Percentiles rank a stretch among this genome's conserved stretches.
phyloP scores from a whole-genome alignment of 2,888 invertebrate species.

The Ellobium chinense region DNA sequence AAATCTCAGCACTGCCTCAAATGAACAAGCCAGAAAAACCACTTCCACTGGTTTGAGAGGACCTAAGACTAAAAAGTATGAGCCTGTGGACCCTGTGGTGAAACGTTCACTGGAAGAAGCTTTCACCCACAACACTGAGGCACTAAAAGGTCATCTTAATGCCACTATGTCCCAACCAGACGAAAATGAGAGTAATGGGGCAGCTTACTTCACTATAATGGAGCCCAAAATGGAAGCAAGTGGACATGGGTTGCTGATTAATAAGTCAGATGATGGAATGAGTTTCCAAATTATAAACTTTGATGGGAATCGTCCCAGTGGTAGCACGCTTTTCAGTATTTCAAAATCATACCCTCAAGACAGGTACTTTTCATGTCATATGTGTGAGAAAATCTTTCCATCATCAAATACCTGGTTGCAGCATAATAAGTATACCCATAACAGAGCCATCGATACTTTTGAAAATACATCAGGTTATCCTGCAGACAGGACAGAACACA shows the following conservation, averaged over 20 bases:
- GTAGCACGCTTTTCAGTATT: neutral
- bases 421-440: constrained; percentile 34
- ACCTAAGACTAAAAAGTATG: constrained; percentile 43
- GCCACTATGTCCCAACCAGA: neutral
- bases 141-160: neutral
- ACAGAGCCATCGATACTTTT: constrained; percentile 17
- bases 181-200: neutral
- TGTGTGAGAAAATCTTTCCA: constrained; percentile 30
- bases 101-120: constrained; percentile 41
- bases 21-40: constrained; percentile 11
- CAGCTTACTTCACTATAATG: constrained; percentile 40
- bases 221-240: constrained; percentile 39
- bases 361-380: constrained; percentile 32
- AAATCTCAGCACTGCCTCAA: neutral
- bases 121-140: neutral
- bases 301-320: neutral
- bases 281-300: constrained; percentile 25
- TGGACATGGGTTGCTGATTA: constrained; percentile 29
- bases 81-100: constrained; percentile 32
- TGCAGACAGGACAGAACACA: neutral
- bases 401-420: constrained; percentile 37
- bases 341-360: constrained; percentile 42
- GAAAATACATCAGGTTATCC: constrained; percentile 8
- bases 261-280: constrained; percentile 24
- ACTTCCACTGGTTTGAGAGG: constrained; percentile 1